Conservation (phyloP, 2,113 vertebrate genomes). For the Calidris pugnax region DNA sequence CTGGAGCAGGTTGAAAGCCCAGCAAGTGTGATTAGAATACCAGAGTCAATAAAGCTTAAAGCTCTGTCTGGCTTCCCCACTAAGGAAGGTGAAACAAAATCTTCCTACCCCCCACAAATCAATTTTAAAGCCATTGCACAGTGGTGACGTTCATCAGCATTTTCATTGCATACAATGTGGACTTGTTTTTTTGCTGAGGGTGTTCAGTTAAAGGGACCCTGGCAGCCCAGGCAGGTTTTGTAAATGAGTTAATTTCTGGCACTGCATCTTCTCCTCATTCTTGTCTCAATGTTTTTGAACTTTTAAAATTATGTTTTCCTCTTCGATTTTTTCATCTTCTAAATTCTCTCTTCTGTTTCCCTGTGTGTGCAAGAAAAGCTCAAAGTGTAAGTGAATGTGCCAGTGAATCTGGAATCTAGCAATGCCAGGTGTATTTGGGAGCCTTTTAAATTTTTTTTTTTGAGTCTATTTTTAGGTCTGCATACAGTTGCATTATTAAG, state of each 20-base stretch:
- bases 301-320: not conserved
- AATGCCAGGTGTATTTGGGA: constrained; percentile 5
- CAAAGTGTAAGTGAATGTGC: not conserved
- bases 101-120: constrained; percentile 22
- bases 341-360: not conserved
- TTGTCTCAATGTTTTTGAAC: not conserved
- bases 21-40: constrained; percentile 49
- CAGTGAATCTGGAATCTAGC: not conserved
- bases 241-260: constrained; percentile 15
- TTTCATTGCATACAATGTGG: not conserved
- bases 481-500: constrained; percentile 37
- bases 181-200: not conserved
- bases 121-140: not conserved
- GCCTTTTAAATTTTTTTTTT: not conserved
- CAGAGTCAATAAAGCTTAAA: constrained; percentile 64
- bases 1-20: constrained; percentile 51
- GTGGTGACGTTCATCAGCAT: not conserved
- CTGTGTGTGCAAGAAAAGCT: not conserved
- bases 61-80: constrained; percentile 43
- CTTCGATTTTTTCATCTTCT: not conserved
- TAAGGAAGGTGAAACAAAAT: constrained; percentile 52
- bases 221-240: not conserved
- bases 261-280: not conserved
- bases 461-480: constrained; percentile 40
- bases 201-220: not conserved